Evolutionary conservation across 2,888 invertebrate genomes (phyloP).

Genomic region (Melanostoma scalare): DNA sequence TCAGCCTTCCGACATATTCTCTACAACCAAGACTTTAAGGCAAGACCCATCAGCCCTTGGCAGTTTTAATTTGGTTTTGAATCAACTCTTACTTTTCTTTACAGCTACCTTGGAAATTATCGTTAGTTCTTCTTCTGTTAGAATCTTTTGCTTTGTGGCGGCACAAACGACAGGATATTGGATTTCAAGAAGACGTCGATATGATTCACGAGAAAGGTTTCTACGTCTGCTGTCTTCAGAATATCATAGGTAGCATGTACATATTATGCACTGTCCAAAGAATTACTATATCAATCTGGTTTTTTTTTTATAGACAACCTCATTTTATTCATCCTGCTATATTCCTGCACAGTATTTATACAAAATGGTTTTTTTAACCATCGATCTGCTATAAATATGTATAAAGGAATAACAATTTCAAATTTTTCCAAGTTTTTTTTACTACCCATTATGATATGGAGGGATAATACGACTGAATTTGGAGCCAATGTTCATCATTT

Average conservation of each 20-base stretch:
- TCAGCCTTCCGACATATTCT: conserved; percentile 93
- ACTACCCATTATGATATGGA: conserved; percentile 86
- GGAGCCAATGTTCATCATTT: conserved; percentile 83
- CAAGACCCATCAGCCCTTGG: conserved; percentile 84
- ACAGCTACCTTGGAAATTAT: conserved; percentile 90
- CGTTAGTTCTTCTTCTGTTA: conserved; percentile 89
- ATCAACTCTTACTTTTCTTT: background rate
- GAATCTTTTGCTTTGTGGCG: conserved; percentile 91
- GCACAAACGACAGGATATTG: conserved; percentile 76
- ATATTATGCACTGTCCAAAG: background rate
- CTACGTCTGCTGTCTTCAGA: conserved; percentile 84
- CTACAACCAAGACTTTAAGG: conserved; percentile 90
- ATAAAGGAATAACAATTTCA: conserved; percentile 85
- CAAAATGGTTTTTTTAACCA: background rate
- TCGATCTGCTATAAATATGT: conserved; percentile 76
- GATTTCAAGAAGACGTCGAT: conserved; percentile 77
- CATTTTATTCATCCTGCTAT: conserved; percentile 42
- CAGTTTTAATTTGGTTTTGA: background rate
- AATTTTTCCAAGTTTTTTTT: conserved; percentile 85
- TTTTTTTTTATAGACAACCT: conserved; percentile 43
- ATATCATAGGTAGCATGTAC: conserved; percentile 77
- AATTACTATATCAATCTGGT: background rate
- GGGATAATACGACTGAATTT: conserved; percentile 80
- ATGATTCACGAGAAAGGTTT: conserved; percentile 85
- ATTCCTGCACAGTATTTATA: conserved; percentile 26